Evolutionary conservation across 2,113 vertebrate species (phyloP).

Genomic region (Rousettus leschenaultii): DNA sequence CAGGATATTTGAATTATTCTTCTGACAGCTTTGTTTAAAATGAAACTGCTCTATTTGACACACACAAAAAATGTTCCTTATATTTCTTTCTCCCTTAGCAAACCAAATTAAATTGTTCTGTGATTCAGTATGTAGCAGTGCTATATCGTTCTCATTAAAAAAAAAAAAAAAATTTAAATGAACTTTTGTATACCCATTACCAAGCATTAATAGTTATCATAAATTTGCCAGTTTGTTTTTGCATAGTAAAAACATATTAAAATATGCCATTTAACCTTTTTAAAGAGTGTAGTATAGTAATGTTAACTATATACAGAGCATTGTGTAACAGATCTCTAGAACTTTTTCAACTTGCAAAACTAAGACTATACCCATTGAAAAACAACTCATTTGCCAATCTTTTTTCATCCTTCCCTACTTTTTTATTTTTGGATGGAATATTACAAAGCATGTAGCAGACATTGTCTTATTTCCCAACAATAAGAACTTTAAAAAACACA

Average conservation of each 20-base stretch:
- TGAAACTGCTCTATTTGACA: conserved; percentile 16
- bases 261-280: not conserved
- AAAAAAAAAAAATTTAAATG: not conserved
- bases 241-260: not conserved
- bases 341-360: not conserved
- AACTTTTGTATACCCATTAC: not conserved
- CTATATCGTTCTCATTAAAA: not conserved
- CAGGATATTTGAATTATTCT: conserved; percentile 1
- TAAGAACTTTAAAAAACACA: not conserved
- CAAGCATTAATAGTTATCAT: not conserved
- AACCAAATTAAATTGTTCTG: conserved; percentile 14
- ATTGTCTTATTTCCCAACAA: not conserved
- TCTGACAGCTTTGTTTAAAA: conserved; percentile 31
- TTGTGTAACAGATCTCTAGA: not conserved
- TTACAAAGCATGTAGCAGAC: conserved; percentile 3
- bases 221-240: not conserved
- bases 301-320: not conserved
- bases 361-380: not conserved
- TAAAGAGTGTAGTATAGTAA: not conserved
- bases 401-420: not conserved
- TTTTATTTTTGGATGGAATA: conserved; percentile 1
- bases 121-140: not conserved
- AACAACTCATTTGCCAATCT: not conserved
- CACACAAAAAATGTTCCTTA: not conserved
- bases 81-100: conserved; percentile 31